Evolutionary conservation across 2,888 invertebrate species (phyloP).

Genomic region (Hylaea fasciaria): DNA sequence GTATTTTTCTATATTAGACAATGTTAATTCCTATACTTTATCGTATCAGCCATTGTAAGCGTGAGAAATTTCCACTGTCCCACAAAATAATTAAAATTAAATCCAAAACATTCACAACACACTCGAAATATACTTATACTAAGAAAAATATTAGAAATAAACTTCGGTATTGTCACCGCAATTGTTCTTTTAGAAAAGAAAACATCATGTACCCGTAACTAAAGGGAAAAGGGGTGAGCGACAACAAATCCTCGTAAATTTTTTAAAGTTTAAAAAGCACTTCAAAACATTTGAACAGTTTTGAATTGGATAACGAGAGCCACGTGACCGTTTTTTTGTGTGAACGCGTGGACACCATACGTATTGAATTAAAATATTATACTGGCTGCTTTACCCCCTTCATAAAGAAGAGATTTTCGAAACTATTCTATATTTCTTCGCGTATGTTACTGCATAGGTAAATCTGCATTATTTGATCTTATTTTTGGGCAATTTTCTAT

Average conservation of each 20-base stretch:
- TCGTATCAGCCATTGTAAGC: constrained; percentile 5
- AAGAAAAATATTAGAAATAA: constrained; percentile 58
- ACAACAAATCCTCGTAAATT: constrained; percentile 20
- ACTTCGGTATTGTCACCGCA: constrained; percentile 48
- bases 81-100: constrained; percentile 10
- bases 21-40: neutral
- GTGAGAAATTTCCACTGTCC: constrained; percentile 50
- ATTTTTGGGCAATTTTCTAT: too few species aligned
- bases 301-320: constrained; percentile 61
- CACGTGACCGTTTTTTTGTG: constrained; percentile 64
- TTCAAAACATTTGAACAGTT: constrained; percentile 54
- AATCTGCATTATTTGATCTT: too few species aligned
- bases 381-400: too few species aligned
- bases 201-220: constrained; percentile 65
- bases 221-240: constrained; percentile 57
- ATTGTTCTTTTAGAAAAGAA: constrained; percentile 67
- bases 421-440: too few species aligned
- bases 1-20: too few species aligned
- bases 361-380: constrained; percentile 30
- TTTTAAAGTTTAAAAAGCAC: constrained; percentile 54
- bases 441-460: too few species aligned
- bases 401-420: too few species aligned
- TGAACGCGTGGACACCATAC: constrained; percentile 17
- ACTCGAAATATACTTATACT: constrained; percentile 58
- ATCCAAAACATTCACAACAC: constrained; percentile 48